Percentiles rank a stretch among this genome's conserved stretches.
These are phyloP conservation scores for Corapipo altera DNA, from an alignment of 2,113 vertebrate species.

Conservation along the genomic window DNA sequence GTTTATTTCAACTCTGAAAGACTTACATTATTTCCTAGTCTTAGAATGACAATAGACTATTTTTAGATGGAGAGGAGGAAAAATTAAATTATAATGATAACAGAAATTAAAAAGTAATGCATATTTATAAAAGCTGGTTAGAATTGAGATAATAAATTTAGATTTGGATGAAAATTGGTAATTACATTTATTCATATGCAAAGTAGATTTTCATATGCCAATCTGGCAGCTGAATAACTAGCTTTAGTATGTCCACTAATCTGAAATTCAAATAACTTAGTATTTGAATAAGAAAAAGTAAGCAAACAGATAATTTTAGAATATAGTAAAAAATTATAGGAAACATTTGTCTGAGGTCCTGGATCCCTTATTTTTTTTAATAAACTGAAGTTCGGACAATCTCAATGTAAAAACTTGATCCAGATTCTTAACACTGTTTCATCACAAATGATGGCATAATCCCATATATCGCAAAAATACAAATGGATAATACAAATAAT, in stretches of 20 bases:
- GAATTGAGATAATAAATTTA: slow-evolving; percentile 5
- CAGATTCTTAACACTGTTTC: background rate
- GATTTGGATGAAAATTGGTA: background rate
- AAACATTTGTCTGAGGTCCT: background rate
- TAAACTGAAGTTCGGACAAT: background rate
- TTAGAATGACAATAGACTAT: background rate
- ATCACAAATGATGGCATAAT: background rate
- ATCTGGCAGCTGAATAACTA: background rate
- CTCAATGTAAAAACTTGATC: background rate
- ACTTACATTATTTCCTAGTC: background rate
- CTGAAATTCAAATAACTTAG: slow-evolving; percentile 14
- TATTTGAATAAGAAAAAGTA: background rate
- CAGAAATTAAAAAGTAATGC: background rate
- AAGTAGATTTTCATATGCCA: background rate
- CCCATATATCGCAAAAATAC: background rate
- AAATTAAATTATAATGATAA: background rate
- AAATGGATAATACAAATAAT: background rate
- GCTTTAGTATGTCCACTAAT: background rate
- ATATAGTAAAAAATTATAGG: background rate
- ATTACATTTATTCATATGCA: background rate
- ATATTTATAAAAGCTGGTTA: background rate
- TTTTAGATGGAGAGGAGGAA: background rate
- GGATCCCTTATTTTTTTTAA: background rate
- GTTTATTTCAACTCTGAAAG: background rate
- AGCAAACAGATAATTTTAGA: background rate